Evolutionary conservation across 2,888 invertebrate genomes (phyloP), one percentile per base, ranked within the genome.

Genomic region (Thymelicus sylvestris): DNA sequence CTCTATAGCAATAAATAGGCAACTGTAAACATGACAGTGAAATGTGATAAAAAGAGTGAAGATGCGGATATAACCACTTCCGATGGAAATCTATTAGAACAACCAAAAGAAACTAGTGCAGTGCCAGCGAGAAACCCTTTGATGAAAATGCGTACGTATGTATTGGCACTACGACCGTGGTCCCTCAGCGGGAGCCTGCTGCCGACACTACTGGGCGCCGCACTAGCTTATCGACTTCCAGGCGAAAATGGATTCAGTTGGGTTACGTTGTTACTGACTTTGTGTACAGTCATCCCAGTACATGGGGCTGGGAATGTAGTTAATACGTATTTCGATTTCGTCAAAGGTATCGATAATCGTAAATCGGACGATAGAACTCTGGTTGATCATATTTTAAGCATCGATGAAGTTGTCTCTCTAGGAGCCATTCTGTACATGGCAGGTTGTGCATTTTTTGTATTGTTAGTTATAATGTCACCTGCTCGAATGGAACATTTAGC

Each of bases 261-360:
- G 93, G 90, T 97, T 73, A 96, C 97, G 0, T 95, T 98, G 76
- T 81, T 98, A 60, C 94, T 98, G 13, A 98, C 98, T 3, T 94
- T 97, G 65, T 95, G 97, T 79, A 98, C 98, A 4, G 97, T 98
- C 31, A 95, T 98, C 73, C 97, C 97, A 0, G 99, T 99, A 4
- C 99, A 99, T 86, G 98, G 98, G 73, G 99, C 99, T 73, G 99
- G 98, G 67, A 99, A 99, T 90, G 96, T 99, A 55, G 98, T 99
- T 38, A 99, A 99, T 88, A 99, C 99, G 0, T 99, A 98, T 87
- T 99, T 97, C 86, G 99, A 99, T 89, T 99, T 97, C 85, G 96
- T 97, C 47, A 98, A 98, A 92, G 99, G 97, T 62, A 98, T 99
- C 71, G 99, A 99, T 88, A 97, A 97, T 85, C 95, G 97, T 74